phyloP scores from a whole-genome alignment of 2,888 invertebrate species.

The Pomacea canaliculata region DNA sequence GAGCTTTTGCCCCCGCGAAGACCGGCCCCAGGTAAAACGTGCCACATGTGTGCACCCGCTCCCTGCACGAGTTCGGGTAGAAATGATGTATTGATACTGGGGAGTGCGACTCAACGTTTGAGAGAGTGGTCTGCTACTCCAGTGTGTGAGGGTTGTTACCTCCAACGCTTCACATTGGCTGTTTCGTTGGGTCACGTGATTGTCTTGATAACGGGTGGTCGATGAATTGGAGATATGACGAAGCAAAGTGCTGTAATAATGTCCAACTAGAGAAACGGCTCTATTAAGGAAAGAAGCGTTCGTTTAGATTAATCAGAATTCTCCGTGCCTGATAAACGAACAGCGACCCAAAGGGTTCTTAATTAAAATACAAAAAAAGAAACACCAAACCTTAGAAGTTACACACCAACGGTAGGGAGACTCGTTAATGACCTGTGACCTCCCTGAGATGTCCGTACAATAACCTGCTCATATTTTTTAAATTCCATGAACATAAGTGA shows the following conservation, averaged over 20 bases:
- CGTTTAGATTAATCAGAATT: not conserved
- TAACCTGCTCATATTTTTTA: too few species aligned
- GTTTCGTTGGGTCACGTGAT: not conserved
- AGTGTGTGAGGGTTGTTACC: not conserved
- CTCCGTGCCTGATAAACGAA: not conserved
- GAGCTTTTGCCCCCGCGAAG: not conserved
- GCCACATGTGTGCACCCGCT: not conserved
- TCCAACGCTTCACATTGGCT: not conserved
- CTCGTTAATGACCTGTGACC: too few species aligned
- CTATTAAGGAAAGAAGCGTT: not conserved
- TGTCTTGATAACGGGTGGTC: conserved; percentile 7
- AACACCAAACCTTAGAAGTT: too few species aligned
- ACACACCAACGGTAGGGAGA: too few species aligned
- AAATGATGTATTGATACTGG: conserved; percentile 7
- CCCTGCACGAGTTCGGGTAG: not conserved
- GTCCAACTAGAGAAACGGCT: not conserved
- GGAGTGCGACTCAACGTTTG: not conserved
- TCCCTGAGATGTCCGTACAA: too few species aligned
- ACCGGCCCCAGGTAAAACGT: not conserved
- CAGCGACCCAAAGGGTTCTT: not conserved
- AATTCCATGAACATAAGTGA: too few species aligned
- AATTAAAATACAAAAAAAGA: too few species aligned
- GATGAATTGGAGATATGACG: conserved; percentile 7
- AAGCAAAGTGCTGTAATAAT: not conserved
- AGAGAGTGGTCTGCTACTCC: not conserved